phyloP scores from a whole-genome alignment of 2,113 vertebrate genomes.

The Sinocyclocheilus grahami region DNA sequence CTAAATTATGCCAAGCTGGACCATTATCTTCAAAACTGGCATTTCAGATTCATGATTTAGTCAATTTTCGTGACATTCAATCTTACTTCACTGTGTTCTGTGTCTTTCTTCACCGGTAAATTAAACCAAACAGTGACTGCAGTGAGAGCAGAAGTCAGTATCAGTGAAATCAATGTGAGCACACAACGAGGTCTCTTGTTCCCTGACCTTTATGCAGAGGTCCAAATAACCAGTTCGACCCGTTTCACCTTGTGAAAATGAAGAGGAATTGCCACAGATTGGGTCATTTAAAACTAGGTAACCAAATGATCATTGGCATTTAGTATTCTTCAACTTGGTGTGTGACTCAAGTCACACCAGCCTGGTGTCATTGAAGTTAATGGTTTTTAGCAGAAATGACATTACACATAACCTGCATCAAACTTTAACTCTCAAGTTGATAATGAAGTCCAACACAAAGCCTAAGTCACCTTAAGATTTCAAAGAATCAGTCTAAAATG shows the following conservation, averaged over 20 bases:
- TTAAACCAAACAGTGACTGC: constrained; percentile 11
- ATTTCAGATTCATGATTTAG: constrained; percentile 18
- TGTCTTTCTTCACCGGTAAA: constrained; percentile 17
- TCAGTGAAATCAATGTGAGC: constrained; percentile 34
- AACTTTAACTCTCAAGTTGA: not conserved
- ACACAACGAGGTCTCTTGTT: constrained; percentile 28
- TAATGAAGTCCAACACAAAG: not conserved
- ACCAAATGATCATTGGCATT: not conserved
- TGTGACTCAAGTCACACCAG: not conserved
- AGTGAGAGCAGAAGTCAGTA: constrained; percentile 22
- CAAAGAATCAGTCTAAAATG: not conserved
- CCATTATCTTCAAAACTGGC: not conserved
- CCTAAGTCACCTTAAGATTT: too few species aligned
- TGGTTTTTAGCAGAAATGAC: not conserved
- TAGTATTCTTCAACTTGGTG: not conserved
- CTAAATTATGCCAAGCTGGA: not conserved
- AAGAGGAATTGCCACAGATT: constrained; percentile 11
- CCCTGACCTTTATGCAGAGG: constrained; percentile 46
- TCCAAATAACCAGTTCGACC: constrained; percentile 22
- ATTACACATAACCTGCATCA: not conserved
- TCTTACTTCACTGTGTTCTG: not conserved
- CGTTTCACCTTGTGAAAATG: constrained; percentile 31
- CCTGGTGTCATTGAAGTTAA: not conserved
- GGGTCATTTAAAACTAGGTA: not conserved
- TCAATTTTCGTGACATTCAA: not conserved